Base-by-base conservation (phyloP, 2,888 invertebrate species). In the Timandra comae region DNA sequence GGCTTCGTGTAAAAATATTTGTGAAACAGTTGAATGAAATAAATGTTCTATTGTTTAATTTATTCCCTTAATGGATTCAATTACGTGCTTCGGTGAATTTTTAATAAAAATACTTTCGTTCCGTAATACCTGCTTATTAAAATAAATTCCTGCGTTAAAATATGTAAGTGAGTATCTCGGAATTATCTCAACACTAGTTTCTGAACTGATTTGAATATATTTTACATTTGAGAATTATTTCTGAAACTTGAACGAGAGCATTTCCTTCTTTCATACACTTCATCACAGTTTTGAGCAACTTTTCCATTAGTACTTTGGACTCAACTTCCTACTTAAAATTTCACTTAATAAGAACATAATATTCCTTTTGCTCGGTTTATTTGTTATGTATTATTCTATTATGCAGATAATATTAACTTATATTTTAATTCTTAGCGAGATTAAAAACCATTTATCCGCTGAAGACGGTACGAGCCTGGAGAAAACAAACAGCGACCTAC, bases 251-350 rank as follows among this genome's bases (percentile, higher is more conserved):
- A 56, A 56, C 52, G 49, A 56, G 51, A 49, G 56, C 56, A 56
- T 61, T 71, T 62, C 53, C 52, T 61, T 55, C 52, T 53, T 54
- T 59, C 52, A 56, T 53, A 58, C 53, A 57, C 59, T 65, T 53
- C 50, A 54, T 50, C 39, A 41, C 57, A 55, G 62, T 60, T 55
- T 49, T 32, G 42, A 39, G 41, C 38, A 72, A 75, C 75, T 76
- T 76, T 72, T 63, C 73, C 73, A 75, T 75, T 72, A 71, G 59
- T 52, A 63, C 71, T 60, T 61, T 51, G 47, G 54, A 46, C 46
- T 48, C 51, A 72, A 75, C 74, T 77, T 75, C 45, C 47, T 56
- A 70, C 75, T 73, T 72, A 63, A 71, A 71, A 66, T 64, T 69
- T 49, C 52, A 62, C 67, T 72, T 72, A 69, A 72, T 72, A 63